A percentile compares a stretch with the other conserved stretches of the same genome.
These are phyloP conservation scores for Calypte anna DNA, from an alignment of 2,113 vertebrate species.

Conservation along the genomic window DNA sequence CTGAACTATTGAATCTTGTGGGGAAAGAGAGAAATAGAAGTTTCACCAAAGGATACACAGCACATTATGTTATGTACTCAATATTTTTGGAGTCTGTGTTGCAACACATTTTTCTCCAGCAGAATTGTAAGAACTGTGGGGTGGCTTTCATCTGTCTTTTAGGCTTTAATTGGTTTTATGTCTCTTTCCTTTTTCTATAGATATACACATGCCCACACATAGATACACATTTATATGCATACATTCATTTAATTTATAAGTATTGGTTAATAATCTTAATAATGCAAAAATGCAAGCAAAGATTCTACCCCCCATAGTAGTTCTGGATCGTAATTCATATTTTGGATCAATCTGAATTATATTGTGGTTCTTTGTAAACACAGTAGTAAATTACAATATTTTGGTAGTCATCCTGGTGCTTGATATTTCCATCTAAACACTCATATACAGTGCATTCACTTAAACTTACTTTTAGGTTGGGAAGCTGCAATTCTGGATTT, in stretches of 20 bases:
- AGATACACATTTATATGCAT: not conserved
- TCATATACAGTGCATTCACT: not conserved
- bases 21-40: not conserved
- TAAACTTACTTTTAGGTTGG: constrained; percentile 35
- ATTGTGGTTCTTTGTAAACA: constrained; percentile 6
- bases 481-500: constrained; percentile 47
- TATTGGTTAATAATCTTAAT: constrained; percentile 19
- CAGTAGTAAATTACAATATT: not conserved
- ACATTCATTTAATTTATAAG: not conserved
- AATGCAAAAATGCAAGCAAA: constrained; percentile 7
- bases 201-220: not conserved
- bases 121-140: not conserved
- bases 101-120: constrained; percentile 16
- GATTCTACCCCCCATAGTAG: not conserved
- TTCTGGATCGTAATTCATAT: not conserved
- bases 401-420: not conserved
- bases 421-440: not conserved
- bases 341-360: not conserved
- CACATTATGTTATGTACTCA: not conserved
- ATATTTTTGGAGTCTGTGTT: constrained; percentile 4
- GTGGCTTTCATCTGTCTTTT: constrained; percentile 16
- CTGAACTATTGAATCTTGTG: not conserved
- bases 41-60: not conserved
- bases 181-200: constrained; percentile 17
- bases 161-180: constrained; percentile 51